Evolutionary conservation across 1,140 invertebrate genomes (phyloP).

Genomic region (Doryteuthis pealeii): DNA sequence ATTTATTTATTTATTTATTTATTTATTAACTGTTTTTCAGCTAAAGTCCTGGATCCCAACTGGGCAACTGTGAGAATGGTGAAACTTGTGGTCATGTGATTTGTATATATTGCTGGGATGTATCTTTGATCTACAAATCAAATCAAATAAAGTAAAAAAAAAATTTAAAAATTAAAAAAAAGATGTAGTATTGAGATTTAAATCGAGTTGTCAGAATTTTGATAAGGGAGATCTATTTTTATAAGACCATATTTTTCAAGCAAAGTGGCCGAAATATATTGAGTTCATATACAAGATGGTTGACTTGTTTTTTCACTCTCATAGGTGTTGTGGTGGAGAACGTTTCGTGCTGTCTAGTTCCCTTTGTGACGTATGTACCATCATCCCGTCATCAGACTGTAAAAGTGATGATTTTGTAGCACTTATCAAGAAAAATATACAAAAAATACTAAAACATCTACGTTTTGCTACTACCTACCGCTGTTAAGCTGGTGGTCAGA

Average conservation of each 20-base stretch:
- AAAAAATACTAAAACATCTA: too few relatives aligned
- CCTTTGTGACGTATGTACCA: constrained; percentile 2
- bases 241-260: constrained; percentile 11
- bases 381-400: background rate
- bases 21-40: too few relatives aligned
- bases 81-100: constrained; percentile 11
- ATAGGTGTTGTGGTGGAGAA: constrained; percentile 8
- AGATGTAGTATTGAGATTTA: constrained; percentile 10
- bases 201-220: background rate
- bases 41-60: constrained; percentile 2
- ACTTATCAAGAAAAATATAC: background rate
- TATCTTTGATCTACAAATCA: constrained; percentile 6
- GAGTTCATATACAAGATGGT: constrained; percentile 8
- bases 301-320: constrained; percentile 8
- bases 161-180: too few relatives aligned
- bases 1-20: too few relatives aligned
- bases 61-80: constrained; percentile 10
- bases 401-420: background rate
- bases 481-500: too few relatives aligned
- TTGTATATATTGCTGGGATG: constrained; percentile 10
- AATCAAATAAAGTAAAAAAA: background rate
- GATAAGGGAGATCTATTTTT: constrained; percentile 11
- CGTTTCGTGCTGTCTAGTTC: constrained; percentile 1
- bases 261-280: constrained; percentile 11
- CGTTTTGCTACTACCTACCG: too few relatives aligned